Base-by-base conservation (phyloP, 2,797 vertebrate species). In the Lithobates sylvaticus region DNA sequence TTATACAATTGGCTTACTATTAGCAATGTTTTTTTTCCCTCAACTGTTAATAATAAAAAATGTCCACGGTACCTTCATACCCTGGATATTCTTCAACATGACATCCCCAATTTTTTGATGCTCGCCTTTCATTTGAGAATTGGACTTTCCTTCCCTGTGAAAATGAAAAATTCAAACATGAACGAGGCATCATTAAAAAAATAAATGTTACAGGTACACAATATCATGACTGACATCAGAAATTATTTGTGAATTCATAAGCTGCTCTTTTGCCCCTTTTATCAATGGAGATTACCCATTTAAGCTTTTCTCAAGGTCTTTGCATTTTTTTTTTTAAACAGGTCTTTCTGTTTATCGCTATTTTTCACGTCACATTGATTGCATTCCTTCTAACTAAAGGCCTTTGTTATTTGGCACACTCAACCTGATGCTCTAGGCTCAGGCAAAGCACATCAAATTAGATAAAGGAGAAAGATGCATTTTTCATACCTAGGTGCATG, bases 71-170 rank as follows among this genome's bases (percentile, higher is more conserved):
- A 99, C 98, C 97, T 98, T 99, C 91, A 99, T 94, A 80, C 90
- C 94, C 91, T 97, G 96, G 34, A 98, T 93, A 90, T 97, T 98
- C 94, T 96, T 99, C 83, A 99, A 93, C 96, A 99, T 94, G 88
- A 99, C 93, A 54, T 99, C 98, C 34, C 98, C 98, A 8, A 99
- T 97, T 92, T 96, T 97, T 94, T 99, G 98, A 94, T 96, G 95
- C 91, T 99, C 98, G 88, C 95, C 97, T 94, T 97, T 97, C 89
- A 98, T 94, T 90, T 99, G 98, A 75, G 97, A 97, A 39, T 97
- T 98, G 29, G 97, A 98, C 47, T 96, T 96, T 81, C 97, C 98
- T 95, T 99, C 98, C 98, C 98, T 99, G 90, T 88, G 78, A 88
- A 54, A 70, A 91, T 10, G 34, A 15, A 65, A 23, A 32, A 39